Evolutionary conservation across 2,797 vertebrate species (phyloP).

Genomic region (Centropyge bicolor): DNA sequence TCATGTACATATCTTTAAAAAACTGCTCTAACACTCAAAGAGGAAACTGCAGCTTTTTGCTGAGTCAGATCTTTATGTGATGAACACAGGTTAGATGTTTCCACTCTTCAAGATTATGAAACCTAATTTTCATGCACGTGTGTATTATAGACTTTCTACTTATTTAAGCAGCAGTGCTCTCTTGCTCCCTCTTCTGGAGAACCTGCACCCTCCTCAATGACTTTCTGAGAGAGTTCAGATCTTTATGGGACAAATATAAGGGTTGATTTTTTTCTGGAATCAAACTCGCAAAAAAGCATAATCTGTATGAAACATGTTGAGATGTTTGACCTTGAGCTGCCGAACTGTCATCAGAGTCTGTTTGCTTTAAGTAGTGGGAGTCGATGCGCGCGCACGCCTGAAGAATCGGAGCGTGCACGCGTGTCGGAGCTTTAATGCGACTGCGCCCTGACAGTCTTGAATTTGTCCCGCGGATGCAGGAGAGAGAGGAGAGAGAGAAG

Average conservation of each 20-base stretch:
- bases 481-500: conserved; percentile 28
- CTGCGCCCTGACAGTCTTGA: conserved; percentile 73
- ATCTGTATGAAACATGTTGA: neutral
- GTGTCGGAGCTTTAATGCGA: conserved; percentile 51
- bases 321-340: neutral
- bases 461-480: conserved; percentile 80
- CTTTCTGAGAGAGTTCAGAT: neutral
- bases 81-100: neutral
- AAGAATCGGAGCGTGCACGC: conserved; percentile 19
- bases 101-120: no score
- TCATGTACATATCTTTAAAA: neutral
- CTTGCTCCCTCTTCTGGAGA: conserved; percentile 15
- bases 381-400: conserved; percentile 16
- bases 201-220: neutral
- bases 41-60: no score
- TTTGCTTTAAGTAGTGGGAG: neutral
- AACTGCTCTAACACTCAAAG: neutral
- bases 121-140: neutral
- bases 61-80: neutral
- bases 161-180: neutral
- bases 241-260: neutral
- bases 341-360: neutral
- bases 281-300: neutral
- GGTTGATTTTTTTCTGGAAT: neutral
- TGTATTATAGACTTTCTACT: no score